Evolutionary conservation across 2,797 vertebrate species (phyloP).

Genomic region (Gymnoscopelus braueri): DNA sequence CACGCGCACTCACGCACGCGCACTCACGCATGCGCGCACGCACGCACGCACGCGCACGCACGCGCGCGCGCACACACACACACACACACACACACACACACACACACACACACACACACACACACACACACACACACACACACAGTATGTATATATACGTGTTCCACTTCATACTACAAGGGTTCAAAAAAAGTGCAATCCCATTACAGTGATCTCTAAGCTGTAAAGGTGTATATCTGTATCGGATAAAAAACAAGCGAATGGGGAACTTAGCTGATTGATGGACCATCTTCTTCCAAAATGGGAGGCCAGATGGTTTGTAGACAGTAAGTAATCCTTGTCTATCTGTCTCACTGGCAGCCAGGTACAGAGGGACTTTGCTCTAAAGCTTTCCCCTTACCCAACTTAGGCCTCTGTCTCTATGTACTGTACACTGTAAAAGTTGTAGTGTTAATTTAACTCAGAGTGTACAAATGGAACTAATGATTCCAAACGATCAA

Average conservation of each 20-base stretch:
- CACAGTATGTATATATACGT: not conserved
- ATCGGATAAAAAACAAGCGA: conserved; percentile 59
- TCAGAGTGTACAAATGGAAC: no score
- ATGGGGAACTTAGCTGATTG: conserved; percentile 57
- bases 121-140: conserved; percentile 17
- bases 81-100: not conserved
- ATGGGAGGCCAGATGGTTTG: conserved; percentile 63
- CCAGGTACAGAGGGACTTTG: conserved; percentile 41
- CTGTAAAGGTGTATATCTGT: conserved; percentile 43
- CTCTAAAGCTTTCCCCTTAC: conserved; percentile 51
- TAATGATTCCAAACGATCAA: no score
- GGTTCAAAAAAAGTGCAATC: conserved; percentile 59
- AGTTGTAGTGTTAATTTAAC: no score
- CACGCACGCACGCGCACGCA: conserved; percentile 9
- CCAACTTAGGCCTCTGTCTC: conserved; percentile 34
- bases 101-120: not conserved
- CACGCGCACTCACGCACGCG: not conserved
- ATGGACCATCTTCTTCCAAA: conserved; percentile 48
- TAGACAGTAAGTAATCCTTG: conserved; percentile 62
- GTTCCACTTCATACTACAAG: conserved; percentile 36
- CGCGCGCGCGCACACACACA: no score
- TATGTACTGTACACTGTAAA: conserved; percentile 11
- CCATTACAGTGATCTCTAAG: conserved; percentile 53
- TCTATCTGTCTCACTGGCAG: conserved; percentile 54
- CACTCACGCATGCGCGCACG: not conserved